phyloP scores from a whole-genome alignment of 2,888 invertebrate genomes.

The Megamerina dolium region DNA sequence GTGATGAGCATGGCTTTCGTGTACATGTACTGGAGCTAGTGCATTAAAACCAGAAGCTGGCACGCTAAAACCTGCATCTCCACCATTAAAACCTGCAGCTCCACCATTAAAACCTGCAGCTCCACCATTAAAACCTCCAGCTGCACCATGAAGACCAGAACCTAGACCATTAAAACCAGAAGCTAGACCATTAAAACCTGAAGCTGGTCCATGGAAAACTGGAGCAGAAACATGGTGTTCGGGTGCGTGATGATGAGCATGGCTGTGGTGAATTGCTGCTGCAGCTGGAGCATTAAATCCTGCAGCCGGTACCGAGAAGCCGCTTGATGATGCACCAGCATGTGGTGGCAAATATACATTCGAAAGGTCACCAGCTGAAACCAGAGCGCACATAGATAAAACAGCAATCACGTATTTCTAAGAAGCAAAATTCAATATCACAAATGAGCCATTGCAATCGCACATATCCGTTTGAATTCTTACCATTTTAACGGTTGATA shows the following conservation, averaged over 20 bases:
- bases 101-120: not conserved
- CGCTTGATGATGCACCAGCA: not conserved
- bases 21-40: not conserved
- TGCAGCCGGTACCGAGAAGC: too few species aligned
- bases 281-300: not conserved
- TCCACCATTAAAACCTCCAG: not conserved
- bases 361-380: not conserved
- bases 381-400: slow-evolving; percentile 1
- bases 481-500: too few species aligned
- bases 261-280: not conserved
- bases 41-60: not conserved
- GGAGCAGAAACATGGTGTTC: not conserved
- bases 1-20: not conserved
- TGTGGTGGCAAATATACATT: slow-evolving; percentile 4
- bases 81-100: not conserved
- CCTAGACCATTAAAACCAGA: not conserved
- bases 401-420: slow-evolving; percentile 7
- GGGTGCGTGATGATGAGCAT: not conserved
- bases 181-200: not conserved
- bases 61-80: not conserved
- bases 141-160: not conserved
- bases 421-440: not conserved
- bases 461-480: too few species aligned
- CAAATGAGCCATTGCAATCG: too few species aligned
- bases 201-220: not conserved